These are phyloP conservation scores for Shargacucullia verbasci DNA, from an alignment of 2,888 invertebrate genomes.

Conservation along the genomic window DNA sequence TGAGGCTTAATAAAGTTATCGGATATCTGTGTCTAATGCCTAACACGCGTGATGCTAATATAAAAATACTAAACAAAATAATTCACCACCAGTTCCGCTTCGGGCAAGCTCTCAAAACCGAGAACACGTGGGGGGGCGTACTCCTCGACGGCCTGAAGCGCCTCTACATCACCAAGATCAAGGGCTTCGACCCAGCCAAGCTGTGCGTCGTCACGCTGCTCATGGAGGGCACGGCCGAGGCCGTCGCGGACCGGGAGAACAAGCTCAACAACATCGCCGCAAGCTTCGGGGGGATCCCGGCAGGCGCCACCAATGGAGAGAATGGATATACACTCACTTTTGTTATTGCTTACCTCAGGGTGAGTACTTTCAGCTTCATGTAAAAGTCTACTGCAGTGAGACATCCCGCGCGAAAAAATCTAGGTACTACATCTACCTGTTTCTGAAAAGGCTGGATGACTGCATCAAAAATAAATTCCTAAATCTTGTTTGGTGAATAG, in stretches of 20 bases:
- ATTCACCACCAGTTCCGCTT: slow-evolving; percentile 93
- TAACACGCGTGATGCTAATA: neutral
- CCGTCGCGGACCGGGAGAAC: slow-evolving; percentile 90
- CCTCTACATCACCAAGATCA: slow-evolving; percentile 95
- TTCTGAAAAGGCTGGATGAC: too few species aligned
- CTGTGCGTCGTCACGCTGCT: slow-evolving; percentile 98
- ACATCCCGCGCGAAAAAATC: too few species aligned
- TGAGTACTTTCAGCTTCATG: slow-evolving; percentile 74
- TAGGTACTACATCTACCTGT: too few species aligned
- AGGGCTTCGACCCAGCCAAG: slow-evolving; percentile 94
- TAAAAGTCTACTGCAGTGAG: too few species aligned
- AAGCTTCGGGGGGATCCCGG: slow-evolving; percentile 94
- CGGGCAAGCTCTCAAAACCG: slow-evolving; percentile 93
- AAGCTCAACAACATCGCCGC: slow-evolving; percentile 94
- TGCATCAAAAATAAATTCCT: too few species aligned
- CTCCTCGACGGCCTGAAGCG: slow-evolving; percentile 95
- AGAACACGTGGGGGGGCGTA: slow-evolving; percentile 89
- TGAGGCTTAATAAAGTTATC: too few species aligned
- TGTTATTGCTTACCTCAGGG: slow-evolving; percentile 99
- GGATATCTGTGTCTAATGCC: too few species aligned
- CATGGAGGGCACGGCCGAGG: slow-evolving; percentile 94
- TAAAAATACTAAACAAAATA: neutral
- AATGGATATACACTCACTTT: slow-evolving; percentile 99
- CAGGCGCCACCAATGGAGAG: slow-evolving; percentile 97
- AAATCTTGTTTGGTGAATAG: too few species aligned